Evolutionary conservation across 2,888 invertebrate genomes (phyloP), one percentile per base, ranked within the genome.

Genomic region (Ennomos erosarius): DNA sequence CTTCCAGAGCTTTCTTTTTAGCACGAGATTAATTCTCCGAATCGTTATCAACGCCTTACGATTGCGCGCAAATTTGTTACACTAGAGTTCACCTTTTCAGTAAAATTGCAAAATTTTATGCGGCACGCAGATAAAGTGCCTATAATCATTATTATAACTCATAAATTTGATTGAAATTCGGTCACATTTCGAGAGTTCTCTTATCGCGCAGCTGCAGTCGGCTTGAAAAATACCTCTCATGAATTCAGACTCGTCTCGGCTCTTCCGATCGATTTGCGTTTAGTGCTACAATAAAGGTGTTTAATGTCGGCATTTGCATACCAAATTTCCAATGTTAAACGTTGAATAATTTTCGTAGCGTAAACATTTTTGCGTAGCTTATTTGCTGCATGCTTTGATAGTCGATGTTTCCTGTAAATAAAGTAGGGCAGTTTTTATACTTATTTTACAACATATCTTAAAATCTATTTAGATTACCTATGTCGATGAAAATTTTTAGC

Each of bases 101-200:
- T 85, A 76, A 84, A 89, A 90, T 90, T 87, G 87, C 86, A 61
- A 87, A 90, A 90, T 90, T 88, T 88, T 85, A 87, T 87, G 90
- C 87, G 85, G 64, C 76, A 76, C 83, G 71, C 80, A 76, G 90
- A 90, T 91, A 90, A 90, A 89, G 85, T 84, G 81, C 88, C 89
- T 89, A 89, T 88, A 89, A 90, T 91, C 87, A 90, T 91, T 90
- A 90, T 91, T 85, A 88, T 90, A 90, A 90, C 81, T 91, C 89
- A 90, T 92, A 91, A 91, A 91, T 90, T 90, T 88, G 88, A 92
- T 91, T 90, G 91, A 91, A 91, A 88, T 90, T 90, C 85, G 89
- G 90, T 90, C 86, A 90, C 88, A 90, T 90, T 90, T 88, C 87
- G 82, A 82, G 72, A 76, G 76, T 74, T 60, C 78, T 81, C 90